Evolutionary conservation across 2,797 vertebrate genomes (phyloP).

Genomic region (Loriculus beryllinus): DNA sequence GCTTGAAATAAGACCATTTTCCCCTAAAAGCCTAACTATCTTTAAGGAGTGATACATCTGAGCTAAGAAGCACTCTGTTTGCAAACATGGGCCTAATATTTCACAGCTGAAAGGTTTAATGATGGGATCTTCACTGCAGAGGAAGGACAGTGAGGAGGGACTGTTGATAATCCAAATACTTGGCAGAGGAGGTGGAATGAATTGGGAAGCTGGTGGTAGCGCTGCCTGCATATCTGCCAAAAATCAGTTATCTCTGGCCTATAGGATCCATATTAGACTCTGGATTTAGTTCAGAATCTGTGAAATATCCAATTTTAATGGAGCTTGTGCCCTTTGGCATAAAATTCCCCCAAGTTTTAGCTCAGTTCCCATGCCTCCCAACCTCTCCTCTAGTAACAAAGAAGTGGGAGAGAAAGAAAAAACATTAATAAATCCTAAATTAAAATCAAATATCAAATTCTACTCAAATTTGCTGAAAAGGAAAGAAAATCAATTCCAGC

Average conservation of each 20-base stretch:
- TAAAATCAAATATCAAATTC: constrained; percentile 77
- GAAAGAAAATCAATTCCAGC: constrained; percentile 81
- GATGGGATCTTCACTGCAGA: not conserved
- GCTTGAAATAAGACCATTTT: not conserved
- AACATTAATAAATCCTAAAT: constrained; percentile 74
- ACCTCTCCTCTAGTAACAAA: not conserved
- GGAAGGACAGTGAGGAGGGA: not conserved
- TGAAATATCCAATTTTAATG: not conserved
- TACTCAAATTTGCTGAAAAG: constrained; percentile 72
- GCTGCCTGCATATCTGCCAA: not conserved
- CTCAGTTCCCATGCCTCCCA: not conserved
- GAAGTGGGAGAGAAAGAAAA: not conserved
- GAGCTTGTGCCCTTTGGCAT: not conserved
- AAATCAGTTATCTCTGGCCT: not conserved
- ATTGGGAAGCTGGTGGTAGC: not conserved
- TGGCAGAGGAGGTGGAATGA: not conserved
- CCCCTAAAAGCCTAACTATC: accelerated
- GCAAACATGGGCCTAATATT: not conserved
- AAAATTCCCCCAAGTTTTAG: not conserved
- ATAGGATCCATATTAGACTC: not conserved
- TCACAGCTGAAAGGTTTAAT: not conserved
- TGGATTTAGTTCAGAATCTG: not conserved
- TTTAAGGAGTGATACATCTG: not conserved
- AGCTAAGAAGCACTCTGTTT: not conserved
- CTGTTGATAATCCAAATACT: not conserved